Percentiles rank a stretch among this genome's conserved stretches.
Conservation (phyloP, 2,113 vertebrate genomes). For the Arvicanthis niloticus region DNA sequence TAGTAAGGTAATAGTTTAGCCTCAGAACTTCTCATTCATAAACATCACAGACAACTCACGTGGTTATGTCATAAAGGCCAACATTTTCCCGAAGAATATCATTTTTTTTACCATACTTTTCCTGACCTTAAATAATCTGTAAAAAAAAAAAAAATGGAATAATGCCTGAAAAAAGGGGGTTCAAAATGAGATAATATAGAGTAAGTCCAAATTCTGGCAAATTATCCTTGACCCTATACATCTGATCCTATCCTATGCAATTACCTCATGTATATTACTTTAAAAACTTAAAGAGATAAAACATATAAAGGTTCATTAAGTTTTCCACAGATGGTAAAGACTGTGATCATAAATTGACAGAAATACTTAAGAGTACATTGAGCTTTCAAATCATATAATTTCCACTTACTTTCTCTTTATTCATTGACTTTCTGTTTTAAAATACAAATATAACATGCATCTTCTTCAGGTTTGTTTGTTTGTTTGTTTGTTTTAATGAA, state of each 20-base stretch:
- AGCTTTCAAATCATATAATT: conserved; percentile 20
- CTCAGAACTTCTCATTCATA: conserved; percentile 37
- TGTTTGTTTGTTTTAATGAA: neutral
- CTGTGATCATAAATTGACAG: neutral
- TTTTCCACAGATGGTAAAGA: neutral
- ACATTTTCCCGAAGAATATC: neutral
- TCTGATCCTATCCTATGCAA: neutral
- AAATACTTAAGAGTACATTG: neutral
- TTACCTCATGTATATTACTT: neutral
- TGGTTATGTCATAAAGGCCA: neutral
- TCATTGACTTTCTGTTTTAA: neutral
- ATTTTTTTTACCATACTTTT: neutral
- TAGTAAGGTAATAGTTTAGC: neutral
- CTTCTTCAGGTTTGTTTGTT: neutral
- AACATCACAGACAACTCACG: neutral
- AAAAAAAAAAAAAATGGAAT: neutral
- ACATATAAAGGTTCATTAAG: neutral
- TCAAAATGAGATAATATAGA: conserved; percentile 13
- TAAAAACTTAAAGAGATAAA: neutral
- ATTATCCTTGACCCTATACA: neutral
- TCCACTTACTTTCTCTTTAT: neutral
- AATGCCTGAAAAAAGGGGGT: neutral
- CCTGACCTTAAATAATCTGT: conserved; percentile 46
- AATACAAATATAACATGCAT: neutral
- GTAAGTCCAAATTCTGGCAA: conserved; percentile 3